phyloP scores from a whole-genome alignment of 1,140 invertebrate genomes.

The Calycopis cecrops region DNA sequence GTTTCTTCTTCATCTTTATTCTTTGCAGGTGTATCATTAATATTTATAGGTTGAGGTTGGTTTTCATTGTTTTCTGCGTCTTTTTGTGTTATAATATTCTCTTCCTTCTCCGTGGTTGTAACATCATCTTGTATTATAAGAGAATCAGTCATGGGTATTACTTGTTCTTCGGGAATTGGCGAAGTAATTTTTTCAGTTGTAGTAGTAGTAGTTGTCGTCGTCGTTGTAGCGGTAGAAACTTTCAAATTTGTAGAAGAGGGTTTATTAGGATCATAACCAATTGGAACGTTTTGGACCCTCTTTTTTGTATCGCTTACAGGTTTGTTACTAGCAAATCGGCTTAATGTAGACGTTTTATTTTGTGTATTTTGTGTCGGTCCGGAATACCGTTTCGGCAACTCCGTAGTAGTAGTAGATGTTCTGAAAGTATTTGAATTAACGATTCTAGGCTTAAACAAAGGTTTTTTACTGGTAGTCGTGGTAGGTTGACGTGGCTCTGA shows the following conservation, averaged over 20 bases:
- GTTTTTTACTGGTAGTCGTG: conserved; percentile 38
- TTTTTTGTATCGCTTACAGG: conserved; percentile 52
- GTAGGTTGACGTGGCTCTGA: conserved; percentile 24
- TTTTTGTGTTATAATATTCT: not conserved
- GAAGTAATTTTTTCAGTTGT: conserved; percentile 8
- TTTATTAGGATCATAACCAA: conserved; percentile 46
- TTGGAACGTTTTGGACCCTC: conserved; percentile 62
- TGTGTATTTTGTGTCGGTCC: conserved; percentile 44
- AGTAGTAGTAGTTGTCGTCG: conserved; percentile 20
- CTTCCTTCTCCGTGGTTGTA: conserved; percentile 31
- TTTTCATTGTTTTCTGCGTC: not conserved
- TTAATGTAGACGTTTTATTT: conserved; percentile 50
- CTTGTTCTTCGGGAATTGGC: conserved; percentile 6
- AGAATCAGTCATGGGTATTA: conserved; percentile 3
- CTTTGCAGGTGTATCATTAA: not conserved
- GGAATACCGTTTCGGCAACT: conserved; percentile 42
- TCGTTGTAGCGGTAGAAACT: conserved; percentile 17
- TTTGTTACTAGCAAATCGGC: conserved; percentile 48
- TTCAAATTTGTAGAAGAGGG: conserved; percentile 9
- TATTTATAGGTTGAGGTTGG: not conserved
- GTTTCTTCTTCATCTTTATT: not conserved
- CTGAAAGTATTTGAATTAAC: conserved; percentile 65
- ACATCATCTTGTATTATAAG: conserved; percentile 29
- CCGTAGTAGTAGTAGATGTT: conserved; percentile 55
- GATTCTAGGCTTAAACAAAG: conserved; percentile 50